A percentile compares a stretch with the other conserved stretches of the same genome.
phyloP scores from a whole-genome alignment of 2,888 invertebrate species.

The Dicyrtomina minuta region DNA sequence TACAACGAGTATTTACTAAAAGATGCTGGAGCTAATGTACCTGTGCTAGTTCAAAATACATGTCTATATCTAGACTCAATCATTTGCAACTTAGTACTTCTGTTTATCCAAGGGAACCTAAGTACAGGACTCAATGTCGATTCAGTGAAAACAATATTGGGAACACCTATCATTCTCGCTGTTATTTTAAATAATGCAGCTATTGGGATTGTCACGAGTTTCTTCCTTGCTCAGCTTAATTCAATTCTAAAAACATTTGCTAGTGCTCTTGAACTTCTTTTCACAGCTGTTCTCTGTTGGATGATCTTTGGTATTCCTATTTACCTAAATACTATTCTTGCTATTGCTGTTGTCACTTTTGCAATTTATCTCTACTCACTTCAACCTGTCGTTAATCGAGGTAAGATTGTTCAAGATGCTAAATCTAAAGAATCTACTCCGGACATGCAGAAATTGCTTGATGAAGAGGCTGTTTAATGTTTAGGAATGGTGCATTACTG shows the following conservation, averaged over 20 bases:
- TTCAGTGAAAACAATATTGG: conserved; percentile 46
- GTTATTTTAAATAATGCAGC: conserved; percentile 86
- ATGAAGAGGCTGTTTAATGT: conserved; percentile 39
- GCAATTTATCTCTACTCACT: conserved; percentile 85
- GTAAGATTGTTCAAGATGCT: conserved; percentile 9
- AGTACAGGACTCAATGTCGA: conserved; percentile 63
- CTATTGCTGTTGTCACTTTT: conserved; percentile 78
- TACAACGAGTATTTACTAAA: conserved; percentile 93
- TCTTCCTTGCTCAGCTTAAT: conserved; percentile 88
- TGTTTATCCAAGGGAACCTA: conserved; percentile 69
- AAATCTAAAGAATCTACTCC: conserved; percentile 18
- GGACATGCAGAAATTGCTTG: conserved; percentile 47
- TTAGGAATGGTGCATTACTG: background rate
- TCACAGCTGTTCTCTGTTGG: conserved; percentile 86
- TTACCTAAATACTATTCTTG: conserved; percentile 74
- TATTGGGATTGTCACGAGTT: conserved; percentile 89
- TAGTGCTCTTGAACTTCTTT: conserved; percentile 84
- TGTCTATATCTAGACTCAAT: conserved; percentile 95
- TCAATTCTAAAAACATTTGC: conserved; percentile 95
- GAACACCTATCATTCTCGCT: conserved; percentile 66
- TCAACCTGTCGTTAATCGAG: conserved; percentile 71
- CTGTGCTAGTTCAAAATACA: conserved; percentile 89
- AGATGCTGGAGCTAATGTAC: conserved; percentile 76
- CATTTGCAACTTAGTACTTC: conserved; percentile 77
- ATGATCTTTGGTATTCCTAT: conserved; percentile 82